phyloP scores from a whole-genome alignment of 2,888 invertebrate species.

The Temnothorax ravouxi region DNA sequence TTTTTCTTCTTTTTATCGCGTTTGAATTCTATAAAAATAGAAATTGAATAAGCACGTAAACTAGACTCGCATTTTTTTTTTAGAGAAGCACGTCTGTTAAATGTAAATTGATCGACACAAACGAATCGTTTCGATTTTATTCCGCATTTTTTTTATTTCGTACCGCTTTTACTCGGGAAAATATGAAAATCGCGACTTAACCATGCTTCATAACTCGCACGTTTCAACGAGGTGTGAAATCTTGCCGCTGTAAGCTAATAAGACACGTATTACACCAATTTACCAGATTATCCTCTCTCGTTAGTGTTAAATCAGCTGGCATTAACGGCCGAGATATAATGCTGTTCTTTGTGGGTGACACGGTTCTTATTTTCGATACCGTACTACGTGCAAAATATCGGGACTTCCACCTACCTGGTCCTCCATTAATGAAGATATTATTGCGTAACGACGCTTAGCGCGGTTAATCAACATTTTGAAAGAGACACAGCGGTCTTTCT shows the following conservation, averaged over 20 bases:
- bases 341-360: not conserved
- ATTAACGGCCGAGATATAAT: constrained; percentile 59
- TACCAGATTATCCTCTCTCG: constrained; percentile 30
- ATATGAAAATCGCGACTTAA: not conserved
- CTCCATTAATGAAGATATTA: not conserved
- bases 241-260: not conserved
- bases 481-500: not conserved
- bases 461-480: constrained; percentile 5
- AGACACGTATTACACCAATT: constrained; percentile 40
- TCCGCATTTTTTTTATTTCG: not conserved
- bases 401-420: not conserved
- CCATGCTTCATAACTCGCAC: not conserved
- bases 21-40: not conserved
- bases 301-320: constrained; percentile 48
- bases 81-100: not conserved
- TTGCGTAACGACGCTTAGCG: not conserved
- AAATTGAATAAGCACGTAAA: not conserved
- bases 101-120: not conserved
- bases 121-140: not conserved
- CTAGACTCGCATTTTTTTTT: not conserved
- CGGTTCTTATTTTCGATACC: not conserved
- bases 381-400: not conserved
- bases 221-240: constrained; percentile 28
- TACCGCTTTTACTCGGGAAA: not conserved
- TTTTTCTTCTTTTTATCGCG: not conserved